Percentiles rank a stretch among this genome's conserved stretches.
Conservation (phyloP, 1,140 invertebrate species). For the Andricus grossulariae region DNA sequence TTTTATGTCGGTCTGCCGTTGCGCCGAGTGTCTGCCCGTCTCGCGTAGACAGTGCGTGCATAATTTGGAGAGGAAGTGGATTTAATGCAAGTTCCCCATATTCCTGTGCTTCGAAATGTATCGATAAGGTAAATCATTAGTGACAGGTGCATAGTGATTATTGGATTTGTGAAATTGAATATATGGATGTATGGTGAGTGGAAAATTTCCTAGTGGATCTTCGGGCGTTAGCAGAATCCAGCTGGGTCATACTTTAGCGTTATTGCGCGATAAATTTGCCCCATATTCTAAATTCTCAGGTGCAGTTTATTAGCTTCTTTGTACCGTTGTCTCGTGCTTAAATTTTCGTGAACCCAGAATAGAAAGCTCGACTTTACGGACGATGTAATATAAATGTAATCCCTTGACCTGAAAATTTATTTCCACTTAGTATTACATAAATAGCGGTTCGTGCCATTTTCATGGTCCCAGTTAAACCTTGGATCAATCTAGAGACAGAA, state of each 20-base stretch:
- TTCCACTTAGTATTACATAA: constrained; percentile 50
- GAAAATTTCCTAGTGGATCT: constrained; percentile 29
- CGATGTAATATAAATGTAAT: not conserved
- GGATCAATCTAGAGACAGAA: not conserved
- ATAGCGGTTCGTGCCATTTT: constrained; percentile 41
- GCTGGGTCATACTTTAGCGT: not conserved
- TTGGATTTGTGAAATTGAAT: not conserved
- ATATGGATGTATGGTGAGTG: not conserved
- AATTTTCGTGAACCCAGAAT: not conserved
- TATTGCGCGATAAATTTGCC: constrained; percentile 27
- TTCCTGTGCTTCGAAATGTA: constrained; percentile 46
- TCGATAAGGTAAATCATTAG: constrained; percentile 51
- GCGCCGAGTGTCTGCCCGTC: not conserved
- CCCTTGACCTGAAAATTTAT: not conserved
- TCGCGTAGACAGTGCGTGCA: not conserved
- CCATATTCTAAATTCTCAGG: constrained; percentile 32
- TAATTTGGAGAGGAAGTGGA: not conserved
- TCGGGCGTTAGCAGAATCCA: constrained; percentile 25
- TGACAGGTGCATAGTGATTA: not conserved
- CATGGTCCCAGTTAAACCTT: not conserved
- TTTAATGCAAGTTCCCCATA: not conserved
- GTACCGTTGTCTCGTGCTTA: not conserved
- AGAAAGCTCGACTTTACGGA: no score
- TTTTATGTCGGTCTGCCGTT: constrained; percentile 3
- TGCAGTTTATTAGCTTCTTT: not conserved